These are phyloP conservation scores for Cantharis lateralis DNA, from an alignment of 2,888 invertebrate genomes.

Conservation along the genomic window DNA sequence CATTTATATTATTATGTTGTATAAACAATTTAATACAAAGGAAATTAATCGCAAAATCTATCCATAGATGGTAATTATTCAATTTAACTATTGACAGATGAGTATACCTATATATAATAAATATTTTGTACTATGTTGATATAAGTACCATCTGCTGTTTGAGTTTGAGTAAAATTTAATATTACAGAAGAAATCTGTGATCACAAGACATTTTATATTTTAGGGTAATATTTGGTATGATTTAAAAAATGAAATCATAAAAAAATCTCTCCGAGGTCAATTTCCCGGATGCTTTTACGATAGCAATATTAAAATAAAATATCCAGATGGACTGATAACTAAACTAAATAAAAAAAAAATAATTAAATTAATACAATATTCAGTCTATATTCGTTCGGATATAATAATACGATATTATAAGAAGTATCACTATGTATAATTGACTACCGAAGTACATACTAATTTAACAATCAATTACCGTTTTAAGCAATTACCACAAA, in stretches of 20 bases:
- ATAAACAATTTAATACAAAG: background rate
- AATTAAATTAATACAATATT: background rate
- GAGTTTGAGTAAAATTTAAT: background rate
- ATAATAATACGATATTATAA: too few relatives aligned
- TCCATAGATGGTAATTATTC: background rate
- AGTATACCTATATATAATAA: background rate
- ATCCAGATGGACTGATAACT: background rate
- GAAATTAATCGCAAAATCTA: background rate
- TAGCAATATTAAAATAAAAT: conserved; percentile 2
- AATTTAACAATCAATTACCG: background rate
- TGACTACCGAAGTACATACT: background rate
- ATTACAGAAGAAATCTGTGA: background rate
- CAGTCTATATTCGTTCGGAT: background rate
- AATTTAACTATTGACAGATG: background rate
- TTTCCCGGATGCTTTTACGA: conserved; percentile 5
- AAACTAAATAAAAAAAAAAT: background rate
- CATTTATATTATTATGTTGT: too few relatives aligned
- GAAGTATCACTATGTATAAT: background rate
- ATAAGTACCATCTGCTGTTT: background rate
- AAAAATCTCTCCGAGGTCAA: conserved; percentile 3
- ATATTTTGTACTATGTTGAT: background rate
- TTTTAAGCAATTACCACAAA: background rate
- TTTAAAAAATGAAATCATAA: background rate
- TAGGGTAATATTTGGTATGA: background rate
- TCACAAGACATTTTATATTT: background rate